These are phyloP conservation scores for Aurelia sp. DNA, from an alignment of 30 jellyfish, hydroid and myxozoan genomes.

Conservation along the genomic window DNA sequence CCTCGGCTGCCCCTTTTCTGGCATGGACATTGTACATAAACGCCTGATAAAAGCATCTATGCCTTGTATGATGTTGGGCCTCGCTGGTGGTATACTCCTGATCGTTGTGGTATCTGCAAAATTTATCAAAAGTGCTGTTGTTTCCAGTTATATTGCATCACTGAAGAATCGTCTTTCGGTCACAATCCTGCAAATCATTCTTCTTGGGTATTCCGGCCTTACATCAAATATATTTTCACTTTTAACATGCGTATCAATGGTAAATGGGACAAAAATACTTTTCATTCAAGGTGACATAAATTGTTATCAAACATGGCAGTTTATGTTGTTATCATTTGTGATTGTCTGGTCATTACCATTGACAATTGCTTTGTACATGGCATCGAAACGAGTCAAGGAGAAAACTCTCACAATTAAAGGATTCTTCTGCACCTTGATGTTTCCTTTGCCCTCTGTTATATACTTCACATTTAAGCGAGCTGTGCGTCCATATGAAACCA, in stretches of 20 bases:
- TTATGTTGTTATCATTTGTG: not conserved
- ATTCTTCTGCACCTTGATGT: not conserved
- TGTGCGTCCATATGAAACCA: not conserved
- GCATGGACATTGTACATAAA: not conserved
- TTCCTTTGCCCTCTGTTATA: not conserved
- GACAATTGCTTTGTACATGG: not conserved
- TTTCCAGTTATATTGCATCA: not conserved
- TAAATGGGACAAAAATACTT: not conserved
- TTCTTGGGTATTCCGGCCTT: constrained; percentile 9
- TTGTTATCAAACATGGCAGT: constrained; percentile 22
- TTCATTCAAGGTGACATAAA: not conserved
- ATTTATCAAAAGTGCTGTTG: not conserved
- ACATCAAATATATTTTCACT: constrained; percentile 14
- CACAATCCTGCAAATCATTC: not conserved
- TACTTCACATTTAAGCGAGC: not conserved
- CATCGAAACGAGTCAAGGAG: not conserved
- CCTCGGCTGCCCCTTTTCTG: too few species aligned
- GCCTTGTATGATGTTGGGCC: constrained; percentile 8
- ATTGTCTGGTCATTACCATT: constrained; percentile 18
- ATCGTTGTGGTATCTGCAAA: not conserved
- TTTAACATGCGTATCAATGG: constrained; percentile 13
- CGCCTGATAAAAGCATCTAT: not conserved
- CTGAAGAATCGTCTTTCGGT: not conserved
- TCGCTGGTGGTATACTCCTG: not conserved
- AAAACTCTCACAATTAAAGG: not conserved